These are phyloP conservation scores for Maniola jurtina DNA, from an alignment of 1,140 invertebrate genomes.

Conservation along the genomic window DNA sequence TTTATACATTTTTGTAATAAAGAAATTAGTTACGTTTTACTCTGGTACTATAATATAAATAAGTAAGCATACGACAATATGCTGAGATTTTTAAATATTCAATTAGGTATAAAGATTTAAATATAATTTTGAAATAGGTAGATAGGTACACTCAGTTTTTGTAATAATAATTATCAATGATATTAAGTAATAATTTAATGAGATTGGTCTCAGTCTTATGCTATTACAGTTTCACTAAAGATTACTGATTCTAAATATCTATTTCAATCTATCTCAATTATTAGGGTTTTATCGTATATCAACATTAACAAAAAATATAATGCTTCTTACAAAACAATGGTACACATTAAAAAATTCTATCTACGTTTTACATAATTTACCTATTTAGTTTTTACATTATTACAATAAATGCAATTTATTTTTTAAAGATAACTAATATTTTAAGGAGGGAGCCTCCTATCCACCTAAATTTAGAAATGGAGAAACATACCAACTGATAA, in stretches of 20 bases:
- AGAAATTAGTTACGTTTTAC: neutral
- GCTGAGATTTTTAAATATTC: neutral
- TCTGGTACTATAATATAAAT: conserved; percentile 7
- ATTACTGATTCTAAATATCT: conserved; percentile 20
- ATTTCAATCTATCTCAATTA: neutral
- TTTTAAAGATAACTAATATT: neutral
- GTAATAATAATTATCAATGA: conserved; percentile 15
- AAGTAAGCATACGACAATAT: neutral
- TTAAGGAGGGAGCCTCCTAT: neutral
- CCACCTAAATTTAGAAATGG: too few species aligned
- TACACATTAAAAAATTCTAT: conserved; percentile 31
- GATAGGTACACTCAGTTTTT: conserved; percentile 4
- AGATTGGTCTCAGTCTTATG: conserved; percentile 66
- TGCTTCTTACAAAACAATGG: conserved; percentile 31
- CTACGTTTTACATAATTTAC: conserved; percentile 18
- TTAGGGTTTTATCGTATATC: conserved; percentile 18
- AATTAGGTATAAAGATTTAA: neutral
- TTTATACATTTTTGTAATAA: neutral
- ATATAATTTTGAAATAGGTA: conserved; percentile 22
- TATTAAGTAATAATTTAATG: conserved; percentile 31
- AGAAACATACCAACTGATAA: too few species aligned
- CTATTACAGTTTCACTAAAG: conserved; percentile 36
- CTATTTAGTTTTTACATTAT: conserved; percentile 25
- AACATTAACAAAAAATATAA: conserved; percentile 19
- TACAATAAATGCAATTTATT: conserved; percentile 18